Evolutionary conservation across 1,140 invertebrate species (phyloP).

Genomic region (Heliconius hermathena): DNA sequence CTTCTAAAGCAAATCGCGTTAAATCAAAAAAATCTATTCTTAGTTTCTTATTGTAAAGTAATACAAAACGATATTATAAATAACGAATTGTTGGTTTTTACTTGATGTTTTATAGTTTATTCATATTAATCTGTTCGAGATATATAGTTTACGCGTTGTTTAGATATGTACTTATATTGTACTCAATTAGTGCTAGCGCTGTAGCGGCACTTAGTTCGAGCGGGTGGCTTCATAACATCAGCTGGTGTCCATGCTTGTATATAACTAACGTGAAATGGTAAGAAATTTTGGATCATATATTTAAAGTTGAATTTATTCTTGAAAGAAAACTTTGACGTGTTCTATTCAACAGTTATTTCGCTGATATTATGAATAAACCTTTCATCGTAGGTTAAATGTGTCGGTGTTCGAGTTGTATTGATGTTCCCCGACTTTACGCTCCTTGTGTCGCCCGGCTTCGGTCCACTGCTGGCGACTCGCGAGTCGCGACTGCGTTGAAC

Average conservation of each 20-base stretch:
- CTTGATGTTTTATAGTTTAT: conserved; percentile 27
- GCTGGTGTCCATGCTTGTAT: conserved; percentile 18
- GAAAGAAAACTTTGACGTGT: neutral
- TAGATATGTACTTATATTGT: conserved; percentile 7
- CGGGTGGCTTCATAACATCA: conserved; percentile 33
- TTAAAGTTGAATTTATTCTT: neutral
- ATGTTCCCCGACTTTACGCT: conserved; percentile 20
- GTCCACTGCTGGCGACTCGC: neutral
- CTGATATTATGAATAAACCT: conserved; percentile 37
- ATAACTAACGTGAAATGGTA: neutral
- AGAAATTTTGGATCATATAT: neutral
- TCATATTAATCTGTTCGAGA: conserved; percentile 14
- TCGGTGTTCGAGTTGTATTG: conserved; percentile 41
- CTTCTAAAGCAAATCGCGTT: neutral
- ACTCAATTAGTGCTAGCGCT: conserved; percentile 13
- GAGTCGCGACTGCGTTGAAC: neutral
- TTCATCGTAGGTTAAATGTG: conserved; percentile 38
- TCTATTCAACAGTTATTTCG: conserved; percentile 24
- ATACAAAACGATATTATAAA: neutral
- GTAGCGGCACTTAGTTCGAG: conserved; percentile 18
- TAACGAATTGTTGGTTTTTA: conserved; percentile 15
- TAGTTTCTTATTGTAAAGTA: neutral
- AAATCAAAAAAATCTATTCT: neutral
- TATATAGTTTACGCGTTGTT: conserved; percentile 18
- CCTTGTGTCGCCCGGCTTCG: conserved; percentile 8